Base-by-base conservation (phyloP, 2,113 vertebrate species). In the Chionomys nivalis region DNA sequence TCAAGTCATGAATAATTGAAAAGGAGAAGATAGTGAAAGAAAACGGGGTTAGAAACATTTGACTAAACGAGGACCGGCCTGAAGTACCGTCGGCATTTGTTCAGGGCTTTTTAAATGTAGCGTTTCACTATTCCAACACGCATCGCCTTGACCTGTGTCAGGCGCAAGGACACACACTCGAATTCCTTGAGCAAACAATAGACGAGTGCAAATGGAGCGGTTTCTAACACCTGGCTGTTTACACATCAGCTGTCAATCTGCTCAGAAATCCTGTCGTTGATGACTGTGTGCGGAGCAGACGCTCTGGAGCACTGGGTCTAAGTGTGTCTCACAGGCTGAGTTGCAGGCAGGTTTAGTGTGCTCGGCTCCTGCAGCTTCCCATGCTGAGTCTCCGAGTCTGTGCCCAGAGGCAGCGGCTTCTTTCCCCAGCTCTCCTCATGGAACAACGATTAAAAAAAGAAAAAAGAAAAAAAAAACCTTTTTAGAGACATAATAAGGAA, bases 111-210 rank as follows among this genome's bases (percentile, higher is more conserved):
- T 82, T 24, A 72, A 96, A 89, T 44, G 87, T 13, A 81, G n/a
- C 42, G 2, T 85, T 81, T 86, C 82, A 11, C 49, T 75, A n/a
- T 19, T 66, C 39, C 19, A 94, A 93, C 65, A 95, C 61, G 49
- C 21, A 9, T 61, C 19, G 28, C 28, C 79, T 16, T 31, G 73
- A 39, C 88, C 94, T 65, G 39, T 52, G 36, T 7, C 70, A 49
- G 77, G 19, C 63, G 10, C 72, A 36, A 97, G 73, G 89, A 78
- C 47, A 58, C 91, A 44, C 33, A 24, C 52, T 88, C 90, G 63
- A 65, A 93, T 96, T 93, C 76, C 77, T 91, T 79, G 70, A 61
- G 85, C 89, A 93, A 96, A 97, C 90, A 94, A 94, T 47, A 94
- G 44, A 79, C 81, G 42, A 39, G 44, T n/a, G 70, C 87, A 93